These are phyloP conservation scores for Nebria salina DNA, from an alignment of 2,888 invertebrate genomes.

Conservation along the genomic window DNA sequence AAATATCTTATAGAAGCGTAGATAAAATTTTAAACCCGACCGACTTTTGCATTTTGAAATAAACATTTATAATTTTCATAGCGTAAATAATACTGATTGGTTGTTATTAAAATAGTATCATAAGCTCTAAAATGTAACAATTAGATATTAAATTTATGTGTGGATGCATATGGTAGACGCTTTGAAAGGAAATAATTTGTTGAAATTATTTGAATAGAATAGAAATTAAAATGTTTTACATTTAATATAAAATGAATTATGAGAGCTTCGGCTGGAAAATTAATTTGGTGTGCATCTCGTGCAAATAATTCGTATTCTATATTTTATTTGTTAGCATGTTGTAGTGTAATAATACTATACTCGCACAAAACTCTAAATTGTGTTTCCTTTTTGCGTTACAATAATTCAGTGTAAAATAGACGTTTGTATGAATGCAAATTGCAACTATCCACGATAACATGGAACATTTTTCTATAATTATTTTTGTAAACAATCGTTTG, in stretches of 20 bases:
- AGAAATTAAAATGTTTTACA: no score
- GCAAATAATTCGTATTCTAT: not conserved
- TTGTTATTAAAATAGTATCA: no score
- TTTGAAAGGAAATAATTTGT: no score
- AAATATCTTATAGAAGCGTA: not conserved
- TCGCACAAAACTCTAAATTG: slow-evolving; percentile 37
- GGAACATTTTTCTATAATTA: not conserved
- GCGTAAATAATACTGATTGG: no score
- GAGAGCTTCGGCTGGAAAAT: not conserved
- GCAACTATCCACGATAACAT: not conserved
- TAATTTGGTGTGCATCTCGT: not conserved
- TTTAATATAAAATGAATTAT: not conserved
- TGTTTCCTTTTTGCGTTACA: slow-evolving; percentile 42
- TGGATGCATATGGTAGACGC: no score
- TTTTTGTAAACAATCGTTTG: not conserved
- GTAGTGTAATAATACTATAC: slow-evolving; percentile 25
- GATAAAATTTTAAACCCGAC: not conserved
- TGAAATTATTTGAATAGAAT: no score
- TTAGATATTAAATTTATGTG: no score
- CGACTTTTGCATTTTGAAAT: not conserved
- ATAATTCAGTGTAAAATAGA: not conserved
- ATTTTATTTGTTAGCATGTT: slow-evolving; percentile 24
- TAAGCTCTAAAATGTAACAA: no score
- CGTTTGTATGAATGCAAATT: not conserved
- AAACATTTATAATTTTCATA: no score